Percentiles rank a stretch among this genome's conserved stretches.
Conservation (phyloP, 1,140 invertebrate genomes). For the Apocrypta bakeri region DNA sequence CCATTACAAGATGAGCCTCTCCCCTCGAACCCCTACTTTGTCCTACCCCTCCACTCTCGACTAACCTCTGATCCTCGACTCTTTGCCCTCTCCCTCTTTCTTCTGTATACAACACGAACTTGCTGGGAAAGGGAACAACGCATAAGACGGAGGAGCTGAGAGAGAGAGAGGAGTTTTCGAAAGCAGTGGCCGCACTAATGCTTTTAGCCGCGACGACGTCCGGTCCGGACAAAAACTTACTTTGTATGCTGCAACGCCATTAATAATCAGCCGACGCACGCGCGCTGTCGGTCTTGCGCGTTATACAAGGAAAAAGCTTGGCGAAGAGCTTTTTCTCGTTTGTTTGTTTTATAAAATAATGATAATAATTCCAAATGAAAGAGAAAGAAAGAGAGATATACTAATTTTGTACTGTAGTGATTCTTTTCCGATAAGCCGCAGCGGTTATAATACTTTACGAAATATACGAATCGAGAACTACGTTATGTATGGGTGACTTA, state of each 20-base stretch:
- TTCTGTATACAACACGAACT: neutral
- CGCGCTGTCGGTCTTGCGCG: constrained; percentile 15
- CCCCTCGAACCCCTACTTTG: constrained; percentile 51
- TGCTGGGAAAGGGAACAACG: neutral
- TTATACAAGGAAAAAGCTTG: constrained; percentile 8
- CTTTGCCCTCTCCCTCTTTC: neutral
- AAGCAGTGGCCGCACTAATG: constrained; percentile 49
- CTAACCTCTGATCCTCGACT: constrained; percentile 57
- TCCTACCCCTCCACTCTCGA: constrained; percentile 53
- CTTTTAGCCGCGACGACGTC: constrained; percentile 48
- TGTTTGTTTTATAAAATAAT: constrained; percentile 41
- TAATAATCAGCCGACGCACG: constrained; percentile 48
- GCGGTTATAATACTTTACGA: neutral
- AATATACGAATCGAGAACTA: too few species aligned
- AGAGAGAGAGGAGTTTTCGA: constrained; percentile 40
- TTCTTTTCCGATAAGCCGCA: neutral
- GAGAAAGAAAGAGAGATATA: neutral
- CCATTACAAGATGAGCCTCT: constrained; percentile 75
- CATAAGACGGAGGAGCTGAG: constrained; percentile 10
- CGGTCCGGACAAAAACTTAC: constrained; percentile 51
- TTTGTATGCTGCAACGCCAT: constrained; percentile 53
- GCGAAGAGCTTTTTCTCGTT: constrained; percentile 42
- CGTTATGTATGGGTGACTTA: neutral
- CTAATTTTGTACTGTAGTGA: neutral
- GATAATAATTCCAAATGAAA: neutral